Conservation (phyloP, 1,140 invertebrate genomes). For the Drosophila bipectinata region DNA sequence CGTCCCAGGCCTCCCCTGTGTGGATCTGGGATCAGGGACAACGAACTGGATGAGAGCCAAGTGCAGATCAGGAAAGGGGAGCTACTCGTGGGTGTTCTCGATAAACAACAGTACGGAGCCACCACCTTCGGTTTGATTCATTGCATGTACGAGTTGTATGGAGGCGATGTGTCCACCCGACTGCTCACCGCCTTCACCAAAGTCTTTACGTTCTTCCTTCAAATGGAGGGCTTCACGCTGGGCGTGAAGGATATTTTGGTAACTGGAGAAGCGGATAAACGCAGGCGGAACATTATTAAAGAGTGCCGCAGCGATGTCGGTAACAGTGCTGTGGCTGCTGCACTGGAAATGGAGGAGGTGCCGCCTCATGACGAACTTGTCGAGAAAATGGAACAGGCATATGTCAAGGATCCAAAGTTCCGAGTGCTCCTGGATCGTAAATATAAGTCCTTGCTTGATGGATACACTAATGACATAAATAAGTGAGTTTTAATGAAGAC, state of each 20-base stretch:
- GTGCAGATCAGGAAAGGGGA: conserved; percentile 96
- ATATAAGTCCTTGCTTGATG: conserved; percentile 93
- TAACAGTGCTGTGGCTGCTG: conserved; percentile 87
- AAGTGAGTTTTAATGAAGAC: conserved; percentile 84
- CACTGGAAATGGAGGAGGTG: conserved; percentile 87
- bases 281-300: conserved; percentile 89
- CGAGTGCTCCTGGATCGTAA: conserved; percentile 91
- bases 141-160: conserved; percentile 97
- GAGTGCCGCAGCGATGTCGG: conserved; percentile 86
- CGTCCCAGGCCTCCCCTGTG: conserved; percentile 86
- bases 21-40: conserved; percentile 86
- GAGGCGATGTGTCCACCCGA: conserved; percentile 91
- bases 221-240: conserved; percentile 96
- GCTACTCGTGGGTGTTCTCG: conserved; percentile 96
- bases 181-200: conserved; percentile 95
- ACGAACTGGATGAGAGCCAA: conserved; percentile 93
- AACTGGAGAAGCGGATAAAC: conserved; percentile 88
- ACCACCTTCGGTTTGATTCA: conserved; percentile 97
- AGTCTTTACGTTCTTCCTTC: conserved; percentile 95
- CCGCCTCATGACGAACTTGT: conserved; percentile 86
- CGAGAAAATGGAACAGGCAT: conserved; percentile 89
- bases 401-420: conserved; percentile 90
- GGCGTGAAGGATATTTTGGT: conserved; percentile 98
- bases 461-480: conserved; percentile 95
- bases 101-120: conserved; percentile 98